Conservation (phyloP, 2,113 vertebrate species). For the Coptodon rendalli region DNA sequence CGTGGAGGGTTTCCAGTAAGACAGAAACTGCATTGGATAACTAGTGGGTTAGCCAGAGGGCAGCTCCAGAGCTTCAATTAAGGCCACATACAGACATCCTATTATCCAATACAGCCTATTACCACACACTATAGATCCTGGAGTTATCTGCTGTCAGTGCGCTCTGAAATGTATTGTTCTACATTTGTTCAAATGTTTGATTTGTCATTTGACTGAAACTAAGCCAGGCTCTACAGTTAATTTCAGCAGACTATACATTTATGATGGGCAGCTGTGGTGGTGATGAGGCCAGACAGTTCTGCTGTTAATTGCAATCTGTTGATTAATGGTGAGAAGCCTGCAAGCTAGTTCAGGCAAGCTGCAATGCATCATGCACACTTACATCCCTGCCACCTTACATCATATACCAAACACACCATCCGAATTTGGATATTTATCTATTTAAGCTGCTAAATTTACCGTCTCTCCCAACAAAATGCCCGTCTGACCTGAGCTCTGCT, state of each 20-base stretch:
- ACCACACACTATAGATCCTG: slow-evolving; percentile 6
- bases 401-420: neutral
- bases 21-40: slow-evolving; percentile 60
- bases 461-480: neutral
- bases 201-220: neutral
- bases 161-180: neutral
- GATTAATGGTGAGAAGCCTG: neutral
- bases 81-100: slow-evolving; percentile 33
- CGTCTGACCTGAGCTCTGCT: neutral
- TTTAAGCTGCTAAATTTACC: neutral
- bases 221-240: neutral
- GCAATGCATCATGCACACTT: neutral
- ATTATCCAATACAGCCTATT: slow-evolving; percentile 28
- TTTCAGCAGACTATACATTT: neutral
- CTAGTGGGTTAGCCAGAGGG: slow-evolving; percentile 45
- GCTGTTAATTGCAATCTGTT: neutral
- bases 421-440: neutral
- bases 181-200: neutral
- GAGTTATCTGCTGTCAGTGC: neutral
- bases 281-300: neutral
- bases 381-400: neutral
- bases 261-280: neutral
- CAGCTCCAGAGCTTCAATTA: slow-evolving; percentile 51
- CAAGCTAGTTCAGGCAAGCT: neutral
- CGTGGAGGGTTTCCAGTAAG: slow-evolving; percentile 51